Conservation (phyloP, 2,797 vertebrate genomes). For the Lophius americanus region DNA sequence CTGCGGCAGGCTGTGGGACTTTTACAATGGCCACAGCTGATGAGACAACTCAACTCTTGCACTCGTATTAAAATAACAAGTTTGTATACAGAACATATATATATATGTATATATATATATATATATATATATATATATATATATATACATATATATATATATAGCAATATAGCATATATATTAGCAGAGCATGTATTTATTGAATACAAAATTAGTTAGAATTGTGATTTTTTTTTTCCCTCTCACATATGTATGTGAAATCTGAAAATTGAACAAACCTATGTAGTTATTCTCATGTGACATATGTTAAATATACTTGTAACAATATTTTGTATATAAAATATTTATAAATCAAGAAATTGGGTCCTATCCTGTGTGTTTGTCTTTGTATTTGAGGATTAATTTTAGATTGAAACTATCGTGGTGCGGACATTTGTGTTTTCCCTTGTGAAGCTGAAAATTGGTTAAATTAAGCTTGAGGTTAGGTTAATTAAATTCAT, state of each 20-base stretch:
- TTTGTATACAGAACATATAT: constrained; percentile 41
- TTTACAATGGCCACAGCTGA: constrained; percentile 27
- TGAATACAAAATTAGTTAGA: constrained; percentile 65
- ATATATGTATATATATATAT: too few relatives aligned
- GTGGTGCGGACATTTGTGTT: not conserved
- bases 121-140: too few relatives aligned
- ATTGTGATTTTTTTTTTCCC: constrained; percentile 61
- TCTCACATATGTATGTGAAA: constrained; percentile 72
- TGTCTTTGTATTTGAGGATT: not conserved
- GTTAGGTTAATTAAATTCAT: too few relatives aligned
- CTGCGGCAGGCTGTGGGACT: not conserved
- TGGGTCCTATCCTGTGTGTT: not conserved
- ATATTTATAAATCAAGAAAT: constrained; percentile 66
- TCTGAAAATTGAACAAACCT: constrained; percentile 59
- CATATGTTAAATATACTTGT: constrained; percentile 73
- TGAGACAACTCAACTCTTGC: constrained; percentile 57
- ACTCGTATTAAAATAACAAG: constrained; percentile 52
- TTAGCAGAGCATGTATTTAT: constrained; percentile 75
- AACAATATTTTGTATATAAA: constrained; percentile 82
- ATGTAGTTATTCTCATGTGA: constrained; percentile 64
- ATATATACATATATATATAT: not conserved
- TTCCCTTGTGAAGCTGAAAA: not conserved
- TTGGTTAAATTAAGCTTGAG: too few relatives aligned
- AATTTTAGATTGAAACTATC: not conserved
- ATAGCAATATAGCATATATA: constrained; percentile 22